Evolutionary conservation across 2,888 invertebrate genomes (phyloP), one percentile per base, ranked within the genome.

Genomic region (Drosophila longiperda): DNA sequence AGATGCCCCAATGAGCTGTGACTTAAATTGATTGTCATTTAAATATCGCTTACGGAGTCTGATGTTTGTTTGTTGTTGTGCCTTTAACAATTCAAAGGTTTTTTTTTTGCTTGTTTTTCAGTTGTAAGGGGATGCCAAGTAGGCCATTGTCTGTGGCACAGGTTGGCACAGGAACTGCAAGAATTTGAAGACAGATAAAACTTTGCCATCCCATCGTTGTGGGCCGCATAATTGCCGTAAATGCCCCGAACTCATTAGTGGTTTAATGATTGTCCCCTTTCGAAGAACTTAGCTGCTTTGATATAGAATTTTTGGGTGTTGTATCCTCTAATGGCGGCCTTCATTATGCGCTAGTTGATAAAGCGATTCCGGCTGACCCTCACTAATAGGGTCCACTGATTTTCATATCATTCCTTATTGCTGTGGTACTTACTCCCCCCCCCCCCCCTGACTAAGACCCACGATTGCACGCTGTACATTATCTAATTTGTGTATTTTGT

Each of bases 221-320:
- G 65, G 69, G 54, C 75, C 74, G 66, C 77, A 84, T 87, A 87
- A 85, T 85, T 87, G 85, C 76, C 78, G 70, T 68, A 58, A 75
- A 73, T 78, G 72, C 75, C 57, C 76, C 73, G 74, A 76, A 79
- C 87, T 87, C 85, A 85, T 85, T 87, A 85, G 85, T 82, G 82
- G 78, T 76, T 65, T 80, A 84, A 84, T 71, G 66, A 66, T 65
- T 62, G 72, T 59, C 58, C 38, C 61, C 55, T 48, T 59, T 36
- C 48, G 49, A 29, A 20, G 50, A 55, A 75, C 58, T 71, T 72
- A 81, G 80, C 74, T 70, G 63, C 74, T 74, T 73, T 80, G 69
- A 86, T 83, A 78, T 83, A 78, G 79, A 87, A 83, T 82, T 87
- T 85, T 83, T 71, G 74, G 73, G 62, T 61, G 72, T 70, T 71